Base-by-base conservation (phyloP, 2,888 invertebrate genomes). In the Agonopterix alstromeriana region DNA sequence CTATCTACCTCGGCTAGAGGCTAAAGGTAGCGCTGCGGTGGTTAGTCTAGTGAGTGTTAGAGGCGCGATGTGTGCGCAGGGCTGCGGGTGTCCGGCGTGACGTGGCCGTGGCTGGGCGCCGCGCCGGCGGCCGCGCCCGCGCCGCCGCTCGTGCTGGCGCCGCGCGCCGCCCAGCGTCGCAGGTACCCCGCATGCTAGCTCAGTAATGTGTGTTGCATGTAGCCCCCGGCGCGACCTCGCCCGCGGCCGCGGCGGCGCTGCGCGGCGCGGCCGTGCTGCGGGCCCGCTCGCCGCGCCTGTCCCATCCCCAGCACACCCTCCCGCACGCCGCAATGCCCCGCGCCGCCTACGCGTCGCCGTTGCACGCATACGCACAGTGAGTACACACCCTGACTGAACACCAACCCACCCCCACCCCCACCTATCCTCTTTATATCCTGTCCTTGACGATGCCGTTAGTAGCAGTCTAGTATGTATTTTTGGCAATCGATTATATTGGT, bases 351-450 rank as follows among this genome's bases (percentile, higher is more conserved):
- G 93, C 94, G 70, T 91, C 93, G 78, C 94, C 94, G 79, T 90
- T 95, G 86, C 96, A 95, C 91, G 95, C 96, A 77, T 97, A 96
- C 90, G 93, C 97, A 84, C 95, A 94, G 95, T 95, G 93, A 95
- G 95, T 95, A 93, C 80, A 77, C 57, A 48, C 10, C 27, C 27
- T 1, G 14, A 14, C 14, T 14, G 17, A 17, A 17, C 27, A 36
- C 61, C 51, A 57, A 51, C 61, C 40, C 51, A 49, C 14, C 58
- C 53, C 47, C 49, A 48, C 45, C 51, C 49, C 60, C 45, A 36
- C 45, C 36, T 10, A 12, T 12, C 44, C 42, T 10, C 42, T 1
- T 38, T 38, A 43, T 3, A 9, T 43, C 43, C 38, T 38, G n/a
- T 38, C 38, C 38, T 27, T 27, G 5, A 27, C 38, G 38, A n/a